These are phyloP conservation scores for Muntiacus muntjak DNA, from an alignment of 2,113 vertebrate genomes.

Conservation along the genomic window DNA sequence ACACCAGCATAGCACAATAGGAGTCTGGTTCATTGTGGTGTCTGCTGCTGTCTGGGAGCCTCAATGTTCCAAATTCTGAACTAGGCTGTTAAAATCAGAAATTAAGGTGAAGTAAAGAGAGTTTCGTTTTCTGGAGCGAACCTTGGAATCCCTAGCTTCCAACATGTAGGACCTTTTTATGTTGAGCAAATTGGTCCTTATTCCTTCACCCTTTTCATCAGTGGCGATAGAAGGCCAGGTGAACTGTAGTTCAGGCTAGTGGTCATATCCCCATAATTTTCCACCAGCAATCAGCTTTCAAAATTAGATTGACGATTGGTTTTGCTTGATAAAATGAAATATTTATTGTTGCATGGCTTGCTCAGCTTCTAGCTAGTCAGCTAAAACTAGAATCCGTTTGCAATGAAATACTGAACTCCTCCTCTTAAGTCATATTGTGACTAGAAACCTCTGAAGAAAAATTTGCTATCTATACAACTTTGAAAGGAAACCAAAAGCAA, in stretches of 20 bases:
- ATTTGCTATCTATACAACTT: background rate
- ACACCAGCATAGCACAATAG: background rate
- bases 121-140: background rate
- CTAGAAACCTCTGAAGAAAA: background rate
- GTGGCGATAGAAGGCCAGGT: background rate
- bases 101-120: background rate
- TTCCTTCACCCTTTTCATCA: background rate
- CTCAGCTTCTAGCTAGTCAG: background rate
- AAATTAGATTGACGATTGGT: background rate
- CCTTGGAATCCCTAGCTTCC: background rate
- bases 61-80: background rate
- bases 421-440: background rate
- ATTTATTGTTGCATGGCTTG: background rate
- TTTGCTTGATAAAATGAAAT: background rate
- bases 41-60: background rate
- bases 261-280: background rate
- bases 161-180: background rate
- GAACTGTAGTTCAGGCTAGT: background rate
- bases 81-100: background rate
- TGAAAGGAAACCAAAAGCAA: background rate
- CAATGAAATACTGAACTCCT: background rate
- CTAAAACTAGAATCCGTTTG: background rate
- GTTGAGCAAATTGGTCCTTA: background rate
- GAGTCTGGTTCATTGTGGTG: rapidly evolving
- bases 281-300: background rate